Percentiles rank a stretch among this genome's conserved stretches.
Evolutionary conservation across 1,140 invertebrate species (phyloP).

Genomic region (Bilobella aurantiaca): DNA sequence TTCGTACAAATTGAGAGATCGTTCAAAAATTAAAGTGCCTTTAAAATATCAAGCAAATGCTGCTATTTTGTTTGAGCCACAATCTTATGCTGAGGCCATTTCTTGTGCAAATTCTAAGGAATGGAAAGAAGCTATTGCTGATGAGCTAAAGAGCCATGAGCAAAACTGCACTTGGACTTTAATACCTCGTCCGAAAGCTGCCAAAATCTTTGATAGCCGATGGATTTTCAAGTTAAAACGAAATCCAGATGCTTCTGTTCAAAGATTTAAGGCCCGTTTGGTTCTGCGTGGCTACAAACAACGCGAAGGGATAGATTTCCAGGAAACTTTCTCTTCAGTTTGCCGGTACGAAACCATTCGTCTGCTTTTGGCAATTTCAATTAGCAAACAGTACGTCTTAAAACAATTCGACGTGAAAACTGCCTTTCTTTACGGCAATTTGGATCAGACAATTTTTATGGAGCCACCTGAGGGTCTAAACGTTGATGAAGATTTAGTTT

Average conservation of each 20-base stretch:
- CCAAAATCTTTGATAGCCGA: slow-evolving; percentile 2
- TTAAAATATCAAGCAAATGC: background rate
- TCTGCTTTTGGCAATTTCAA: slow-evolving; percentile 24
- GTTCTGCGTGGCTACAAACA: slow-evolving; percentile 36
- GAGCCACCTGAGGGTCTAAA: slow-evolving; percentile 31
- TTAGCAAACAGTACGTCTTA: background rate
- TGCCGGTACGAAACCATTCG: slow-evolving; percentile 35
- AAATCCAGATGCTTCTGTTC: background rate
- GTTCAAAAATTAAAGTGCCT: background rate
- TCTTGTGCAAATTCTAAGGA: slow-evolving; percentile 11
- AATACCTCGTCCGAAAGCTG: slow-evolving; percentile 23
- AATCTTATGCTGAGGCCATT: slow-evolving; percentile 23
- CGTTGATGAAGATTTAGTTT: background rate
- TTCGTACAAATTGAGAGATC: background rate
- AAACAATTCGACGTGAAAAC: slow-evolving; percentile 21
- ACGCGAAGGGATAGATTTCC: slow-evolving; percentile 30
- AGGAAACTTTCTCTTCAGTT: slow-evolving; percentile 37
- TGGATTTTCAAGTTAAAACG: slow-evolving; percentile 27
- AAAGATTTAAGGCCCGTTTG: slow-evolving; percentile 34
- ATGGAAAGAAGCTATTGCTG: slow-evolving; percentile 26
- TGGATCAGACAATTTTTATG: slow-evolving; percentile 36
- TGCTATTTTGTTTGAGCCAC: background rate
- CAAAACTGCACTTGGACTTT: slow-evolving; percentile 36
- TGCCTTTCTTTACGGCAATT: slow-evolving; percentile 34
- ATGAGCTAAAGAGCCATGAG: slow-evolving; percentile 23